Percentiles rank a stretch among this genome's conserved stretches.
Evolutionary conservation across 2,888 invertebrate species (phyloP).

Genomic region (Euplexia lucipara): DNA sequence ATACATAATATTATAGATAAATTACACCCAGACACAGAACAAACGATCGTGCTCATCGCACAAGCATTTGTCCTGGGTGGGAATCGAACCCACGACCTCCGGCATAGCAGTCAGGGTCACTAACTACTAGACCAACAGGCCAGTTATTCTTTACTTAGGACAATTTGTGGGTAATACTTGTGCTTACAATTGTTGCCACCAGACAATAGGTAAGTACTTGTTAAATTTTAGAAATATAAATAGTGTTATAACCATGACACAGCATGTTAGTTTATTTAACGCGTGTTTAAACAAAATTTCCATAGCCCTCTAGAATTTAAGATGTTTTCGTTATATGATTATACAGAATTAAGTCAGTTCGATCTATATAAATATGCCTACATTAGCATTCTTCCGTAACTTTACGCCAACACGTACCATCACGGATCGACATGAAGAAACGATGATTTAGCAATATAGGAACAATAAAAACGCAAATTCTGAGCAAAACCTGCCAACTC

Average conservation of each 20-base stretch:
- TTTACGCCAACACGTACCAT: constrained; percentile 5
- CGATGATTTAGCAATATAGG: constrained; percentile 30
- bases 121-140: too few species aligned
- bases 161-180: too few species aligned
- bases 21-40: too few species aligned
- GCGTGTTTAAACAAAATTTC: constrained; percentile 19
- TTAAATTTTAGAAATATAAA: too few species aligned
- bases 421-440: constrained; percentile 14
- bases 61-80: too few species aligned
- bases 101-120: too few species aligned
- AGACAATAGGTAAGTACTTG: too few species aligned
- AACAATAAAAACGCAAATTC: constrained; percentile 12
- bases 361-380: constrained; percentile 36
- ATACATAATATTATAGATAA: too few species aligned
- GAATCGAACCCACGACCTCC: too few species aligned
- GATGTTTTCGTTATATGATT: constrained; percentile 10
- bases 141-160: too few species aligned
- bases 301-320: constrained; percentile 37
- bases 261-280: constrained; percentile 30
- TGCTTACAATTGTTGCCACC: too few species aligned
- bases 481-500: constrained; percentile 20
- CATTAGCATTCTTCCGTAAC: constrained; percentile 27
- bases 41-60: too few species aligned
- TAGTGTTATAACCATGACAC: constrained; percentile 1
- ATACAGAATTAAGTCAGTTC: constrained; percentile 22